Percentiles rank a stretch among this genome's conserved stretches.
Evolutionary conservation across 2,113 vertebrate species (phyloP).

Genomic region (Tursiops truncatus): DNA sequence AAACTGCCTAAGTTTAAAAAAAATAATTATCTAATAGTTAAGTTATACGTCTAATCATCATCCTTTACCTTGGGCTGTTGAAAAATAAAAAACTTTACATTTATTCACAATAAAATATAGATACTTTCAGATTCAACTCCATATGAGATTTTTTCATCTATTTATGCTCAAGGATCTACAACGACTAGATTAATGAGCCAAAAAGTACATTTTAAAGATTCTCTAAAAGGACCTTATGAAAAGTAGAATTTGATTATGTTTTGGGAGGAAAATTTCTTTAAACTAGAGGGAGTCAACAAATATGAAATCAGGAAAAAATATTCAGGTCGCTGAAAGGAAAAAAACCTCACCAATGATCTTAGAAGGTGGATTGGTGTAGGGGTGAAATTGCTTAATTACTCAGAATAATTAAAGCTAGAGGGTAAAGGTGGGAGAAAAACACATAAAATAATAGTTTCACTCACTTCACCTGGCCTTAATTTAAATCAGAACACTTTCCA

Average conservation of each 20-base stretch:
- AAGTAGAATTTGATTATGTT: slow-evolving; percentile 26
- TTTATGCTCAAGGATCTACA: slow-evolving; percentile 10
- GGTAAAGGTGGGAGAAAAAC: not conserved
- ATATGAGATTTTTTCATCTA: not conserved
- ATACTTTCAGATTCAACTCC: not conserved
- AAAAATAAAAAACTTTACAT: slow-evolving; percentile 55
- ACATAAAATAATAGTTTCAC: slow-evolving; percentile 5
- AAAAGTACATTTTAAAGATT: slow-evolving; percentile 27
- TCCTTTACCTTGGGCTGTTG: not conserved
- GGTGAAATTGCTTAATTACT: not conserved
- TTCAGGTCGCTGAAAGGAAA: slow-evolving; percentile 14
- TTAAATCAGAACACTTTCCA: not conserved
- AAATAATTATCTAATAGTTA: slow-evolving; percentile 16
- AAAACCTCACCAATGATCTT: not conserved
- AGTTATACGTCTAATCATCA: slow-evolving; percentile 6
- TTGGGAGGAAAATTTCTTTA: not conserved
- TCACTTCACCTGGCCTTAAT: not conserved
- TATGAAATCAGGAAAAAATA: slow-evolving; percentile 27
- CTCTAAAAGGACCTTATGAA: slow-evolving; percentile 13
- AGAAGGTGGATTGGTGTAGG: not conserved
- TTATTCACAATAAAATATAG: slow-evolving; percentile 43
- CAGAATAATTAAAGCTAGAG: not conserved
- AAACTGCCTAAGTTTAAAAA: not conserved
- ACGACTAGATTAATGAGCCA: slow-evolving; percentile 25
- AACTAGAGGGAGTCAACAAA: not conserved